These are phyloP conservation scores for Koerneria pararmatus DNA, from an alignment of 2,888 invertebrate genomes.

Conservation along the genomic window DNA sequence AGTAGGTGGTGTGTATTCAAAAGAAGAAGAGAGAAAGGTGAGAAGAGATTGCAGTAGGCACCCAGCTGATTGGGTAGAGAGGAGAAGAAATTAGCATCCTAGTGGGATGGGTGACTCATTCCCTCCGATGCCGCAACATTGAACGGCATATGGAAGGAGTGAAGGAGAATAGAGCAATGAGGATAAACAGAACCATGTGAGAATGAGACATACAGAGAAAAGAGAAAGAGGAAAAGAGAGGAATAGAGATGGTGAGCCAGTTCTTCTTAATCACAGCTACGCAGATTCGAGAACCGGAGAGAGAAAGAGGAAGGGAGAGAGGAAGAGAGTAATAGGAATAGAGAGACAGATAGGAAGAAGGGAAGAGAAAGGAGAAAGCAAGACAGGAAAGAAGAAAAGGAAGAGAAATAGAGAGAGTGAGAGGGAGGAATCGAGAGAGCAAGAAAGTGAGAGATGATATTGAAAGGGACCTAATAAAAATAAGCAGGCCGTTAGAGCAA, in stretches of 20 bases:
- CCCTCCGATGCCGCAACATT: too few species aligned
- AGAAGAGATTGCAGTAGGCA: too few species aligned
- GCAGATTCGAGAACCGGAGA: not conserved
- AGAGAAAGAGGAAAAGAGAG: slow-evolving; percentile 6
- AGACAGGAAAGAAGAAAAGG: not conserved
- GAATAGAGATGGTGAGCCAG: slow-evolving; percentile 9
- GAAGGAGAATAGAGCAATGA: too few species aligned
- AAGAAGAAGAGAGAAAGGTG: too few species aligned
- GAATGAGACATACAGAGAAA: slow-evolving; percentile 9
- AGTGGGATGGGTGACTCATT: too few species aligned
- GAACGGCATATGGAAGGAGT: too few species aligned
- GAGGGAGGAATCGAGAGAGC: not conserved
- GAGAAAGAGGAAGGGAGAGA: not conserved
- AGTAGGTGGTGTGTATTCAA: too few species aligned
- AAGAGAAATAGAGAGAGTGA: slow-evolving; percentile 14
- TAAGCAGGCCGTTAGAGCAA: slow-evolving; percentile 6
- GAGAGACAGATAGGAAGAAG: not conserved
- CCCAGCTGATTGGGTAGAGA: too few species aligned
- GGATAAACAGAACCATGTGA: not conserved
- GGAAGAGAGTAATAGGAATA: not conserved
- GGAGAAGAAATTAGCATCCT: too few species aligned
- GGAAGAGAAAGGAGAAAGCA: slow-evolving; percentile 4
- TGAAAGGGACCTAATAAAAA: not conserved
- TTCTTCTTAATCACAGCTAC: not conserved
- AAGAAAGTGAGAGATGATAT: slow-evolving; percentile 3